Evolutionary conservation across 2,113 vertebrate genomes (phyloP).

Genomic region (Hemichromis elongatus): DNA sequence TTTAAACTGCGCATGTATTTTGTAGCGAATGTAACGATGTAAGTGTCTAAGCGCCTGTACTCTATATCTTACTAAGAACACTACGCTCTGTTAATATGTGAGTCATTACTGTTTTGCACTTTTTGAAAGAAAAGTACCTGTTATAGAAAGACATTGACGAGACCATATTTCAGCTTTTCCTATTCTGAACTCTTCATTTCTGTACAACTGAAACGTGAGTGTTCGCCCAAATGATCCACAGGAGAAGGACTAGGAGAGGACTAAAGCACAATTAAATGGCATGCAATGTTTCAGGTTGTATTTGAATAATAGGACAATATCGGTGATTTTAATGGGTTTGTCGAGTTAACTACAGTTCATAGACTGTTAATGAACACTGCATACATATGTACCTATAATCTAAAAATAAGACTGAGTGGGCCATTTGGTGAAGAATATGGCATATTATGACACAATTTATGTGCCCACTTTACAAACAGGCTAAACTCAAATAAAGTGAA

Average conservation of each 20-base stretch:
- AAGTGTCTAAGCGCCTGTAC: background rate
- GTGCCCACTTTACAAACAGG: background rate
- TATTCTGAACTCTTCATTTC: background rate
- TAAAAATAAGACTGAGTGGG: background rate
- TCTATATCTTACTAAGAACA: background rate
- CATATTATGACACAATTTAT: background rate
- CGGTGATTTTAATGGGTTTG: background rate
- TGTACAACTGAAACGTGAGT: background rate
- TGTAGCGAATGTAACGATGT: background rate
- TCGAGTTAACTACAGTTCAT: background rate
- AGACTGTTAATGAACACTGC: background rate
- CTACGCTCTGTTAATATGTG: background rate
- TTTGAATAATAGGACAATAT: background rate
- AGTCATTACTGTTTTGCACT: background rate
- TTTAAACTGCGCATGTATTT: background rate
- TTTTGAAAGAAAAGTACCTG: background rate
- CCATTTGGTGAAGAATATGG: background rate
- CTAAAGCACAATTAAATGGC: background rate
- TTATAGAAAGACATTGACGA: background rate
- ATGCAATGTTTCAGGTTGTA: background rate
- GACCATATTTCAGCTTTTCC: background rate
- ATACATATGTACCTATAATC: background rate
- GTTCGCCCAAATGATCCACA: background rate
- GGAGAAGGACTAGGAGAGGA: background rate
- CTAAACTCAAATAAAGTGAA: background rate